Percentiles rank a stretch among this genome's conserved stretches.
Conservation (phyloP, 1,140 invertebrate genomes). For the Camponotus floridanus region DNA sequence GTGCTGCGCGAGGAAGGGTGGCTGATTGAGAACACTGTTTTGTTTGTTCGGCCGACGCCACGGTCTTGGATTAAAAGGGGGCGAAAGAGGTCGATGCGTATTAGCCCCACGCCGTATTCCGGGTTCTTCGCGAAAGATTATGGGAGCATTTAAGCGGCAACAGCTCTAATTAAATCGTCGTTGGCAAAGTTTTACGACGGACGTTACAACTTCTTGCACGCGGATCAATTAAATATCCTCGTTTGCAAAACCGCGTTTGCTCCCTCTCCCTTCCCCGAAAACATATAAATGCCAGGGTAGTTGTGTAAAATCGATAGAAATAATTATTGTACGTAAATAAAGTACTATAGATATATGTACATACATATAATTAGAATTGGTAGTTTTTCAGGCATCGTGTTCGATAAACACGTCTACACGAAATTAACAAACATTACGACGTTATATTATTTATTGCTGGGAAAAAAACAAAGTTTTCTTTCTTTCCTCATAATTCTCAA, state of each 20-base stretch:
- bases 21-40: slow-evolving; percentile 85
- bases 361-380: neutral
- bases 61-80: slow-evolving; percentile 38
- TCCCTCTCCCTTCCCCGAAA: neutral
- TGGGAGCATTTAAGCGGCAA: slow-evolving; percentile 22
- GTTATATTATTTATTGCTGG: neutral
- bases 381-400: neutral
- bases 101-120: neutral
- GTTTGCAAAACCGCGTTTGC: neutral
- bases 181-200: neutral
- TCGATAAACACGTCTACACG: neutral
- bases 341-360: neutral
- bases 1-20: slow-evolving; percentile 73
- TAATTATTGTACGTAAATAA: neutral
- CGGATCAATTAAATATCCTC: neutral
- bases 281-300: neutral
- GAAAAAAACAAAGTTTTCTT: neutral
- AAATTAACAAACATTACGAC: neutral
- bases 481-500: neutral
- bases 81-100: slow-evolving; percentile 46
- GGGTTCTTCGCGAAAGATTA: neutral
- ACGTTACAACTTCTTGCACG: neutral
- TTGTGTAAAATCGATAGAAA: neutral
- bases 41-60: slow-evolving; percentile 79
- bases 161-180: slow-evolving; percentile 3